Percentiles rank a stretch among this genome's conserved stretches.
Conservation (phyloP, 2,888 invertebrate genomes). For the Noctua comes region DNA sequence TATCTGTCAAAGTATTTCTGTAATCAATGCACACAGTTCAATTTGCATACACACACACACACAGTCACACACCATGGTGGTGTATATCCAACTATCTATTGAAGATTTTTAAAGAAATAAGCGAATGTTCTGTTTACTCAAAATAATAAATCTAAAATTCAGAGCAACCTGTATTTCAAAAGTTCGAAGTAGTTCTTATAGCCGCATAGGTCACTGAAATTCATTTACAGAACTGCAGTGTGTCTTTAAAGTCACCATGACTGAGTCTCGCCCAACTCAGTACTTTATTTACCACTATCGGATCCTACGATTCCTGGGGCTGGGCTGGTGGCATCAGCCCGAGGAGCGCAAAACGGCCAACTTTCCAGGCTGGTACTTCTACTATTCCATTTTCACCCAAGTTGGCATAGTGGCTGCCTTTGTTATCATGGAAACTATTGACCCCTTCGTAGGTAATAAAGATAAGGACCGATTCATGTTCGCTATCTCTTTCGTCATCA, state of each 20-base stretch:
- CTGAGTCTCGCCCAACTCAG: conserved; percentile 72
- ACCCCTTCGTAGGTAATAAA: conserved; percentile 85
- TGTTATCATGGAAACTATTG: conserved; percentile 85
- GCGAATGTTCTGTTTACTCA: no score
- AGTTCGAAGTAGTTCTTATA: conserved; percentile 1
- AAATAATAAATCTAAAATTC: neutral
- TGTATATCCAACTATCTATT: neutral
- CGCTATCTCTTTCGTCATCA: conserved; percentile 85
- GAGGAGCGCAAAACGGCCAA: conserved; percentile 80
- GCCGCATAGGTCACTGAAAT: neutral
- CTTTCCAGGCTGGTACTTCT: conserved; percentile 82
- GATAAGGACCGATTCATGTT: conserved; percentile 86
- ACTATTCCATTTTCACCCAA: conserved; percentile 82
- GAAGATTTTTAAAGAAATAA: neutral
- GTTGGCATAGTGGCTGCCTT: conserved; percentile 84
- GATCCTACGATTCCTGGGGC: conserved; percentile 81
- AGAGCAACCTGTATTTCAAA: conserved; percentile 53
- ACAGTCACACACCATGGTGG: neutral
- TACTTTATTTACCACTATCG: conserved; percentile 82
- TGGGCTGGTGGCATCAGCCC: conserved; percentile 88
- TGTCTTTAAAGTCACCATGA: conserved; percentile 53
- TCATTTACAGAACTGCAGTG: conserved; percentile 17
- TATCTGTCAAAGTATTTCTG: neutral
- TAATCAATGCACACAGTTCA: neutral
- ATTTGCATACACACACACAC: neutral